phyloP scores from a whole-genome alignment of 2,888 invertebrate genomes.

The Cotesia congregata region DNA sequence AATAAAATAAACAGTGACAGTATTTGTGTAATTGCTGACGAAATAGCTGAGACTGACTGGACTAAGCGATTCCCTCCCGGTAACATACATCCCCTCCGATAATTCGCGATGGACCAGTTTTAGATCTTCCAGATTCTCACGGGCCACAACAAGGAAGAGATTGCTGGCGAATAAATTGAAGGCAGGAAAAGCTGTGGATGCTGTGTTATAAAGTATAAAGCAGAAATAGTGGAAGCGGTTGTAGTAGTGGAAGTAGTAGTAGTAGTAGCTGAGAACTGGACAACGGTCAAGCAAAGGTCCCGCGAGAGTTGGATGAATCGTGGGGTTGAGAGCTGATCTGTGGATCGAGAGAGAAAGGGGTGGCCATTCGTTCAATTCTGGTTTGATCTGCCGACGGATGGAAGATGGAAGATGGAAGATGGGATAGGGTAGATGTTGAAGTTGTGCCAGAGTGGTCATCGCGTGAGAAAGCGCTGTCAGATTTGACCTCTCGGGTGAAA shows the following conservation, averaged over 20 bases:
- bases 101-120: constrained; percentile 67
- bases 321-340: constrained; percentile 56
- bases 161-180: constrained; percentile 15
- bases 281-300: constrained; percentile 66
- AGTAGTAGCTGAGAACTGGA: constrained; percentile 63
- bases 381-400: constrained; percentile 65
- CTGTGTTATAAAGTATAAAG: constrained; percentile 50
- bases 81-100: constrained; percentile 45
- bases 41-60: not conserved
- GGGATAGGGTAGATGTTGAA: constrained; percentile 34
- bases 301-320: constrained; percentile 54
- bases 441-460: constrained; percentile 49
- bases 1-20: not conserved
- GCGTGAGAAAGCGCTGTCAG: constrained; percentile 68
- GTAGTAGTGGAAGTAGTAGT: not conserved
- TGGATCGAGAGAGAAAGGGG: constrained; percentile 63
- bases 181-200: constrained; percentile 52
- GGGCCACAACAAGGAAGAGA: constrained; percentile 45
- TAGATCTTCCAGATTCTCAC: constrained; percentile 58
- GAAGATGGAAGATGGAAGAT: constrained; percentile 15
- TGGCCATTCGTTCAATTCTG: constrained; percentile 65
- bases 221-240: constrained; percentile 50
- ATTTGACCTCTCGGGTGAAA: constrained; percentile 61
- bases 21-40: not conserved
- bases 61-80: constrained; percentile 25